These are phyloP conservation scores for Triplophysa siluroides DNA, from an alignment of 2,113 vertebrate species.

Conservation along the genomic window DNA sequence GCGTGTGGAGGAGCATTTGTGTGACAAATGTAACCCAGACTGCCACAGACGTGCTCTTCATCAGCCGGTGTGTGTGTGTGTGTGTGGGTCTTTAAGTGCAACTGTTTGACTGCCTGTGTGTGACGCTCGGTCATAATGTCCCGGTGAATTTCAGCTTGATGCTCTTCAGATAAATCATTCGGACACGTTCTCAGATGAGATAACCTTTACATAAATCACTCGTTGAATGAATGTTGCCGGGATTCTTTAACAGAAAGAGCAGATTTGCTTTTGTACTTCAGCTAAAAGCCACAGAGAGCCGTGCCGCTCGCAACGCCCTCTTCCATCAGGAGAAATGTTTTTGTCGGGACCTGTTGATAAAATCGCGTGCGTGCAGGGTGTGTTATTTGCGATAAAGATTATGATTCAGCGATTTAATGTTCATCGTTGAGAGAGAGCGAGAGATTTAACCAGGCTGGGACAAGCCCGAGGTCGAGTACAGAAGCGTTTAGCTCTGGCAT, in stretches of 20 bases:
- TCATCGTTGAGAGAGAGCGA: slow-evolving; percentile 3
- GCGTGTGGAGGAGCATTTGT: slow-evolving; percentile 11
- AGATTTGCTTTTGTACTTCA: not conserved
- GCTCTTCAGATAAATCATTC: slow-evolving; percentile 24
- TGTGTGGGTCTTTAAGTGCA: slow-evolving; percentile 5
- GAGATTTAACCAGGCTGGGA: slow-evolving; percentile 29
- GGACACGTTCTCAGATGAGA: slow-evolving; percentile 21
- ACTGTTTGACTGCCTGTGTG: slow-evolving; percentile 21
- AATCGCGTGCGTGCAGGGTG: slow-evolving; percentile 35
- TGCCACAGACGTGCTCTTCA: slow-evolving; percentile 43
- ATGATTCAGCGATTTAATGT: slow-evolving; percentile 47
- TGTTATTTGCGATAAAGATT: slow-evolving; percentile 17
- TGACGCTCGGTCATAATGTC: slow-evolving; percentile 17
- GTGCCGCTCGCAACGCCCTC: not conserved
- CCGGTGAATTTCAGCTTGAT: slow-evolving; percentile 13
- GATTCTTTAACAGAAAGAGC: not conserved
- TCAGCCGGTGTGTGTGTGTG: slow-evolving; percentile 30
- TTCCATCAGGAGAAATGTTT: not conserved
- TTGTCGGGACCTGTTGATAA: slow-evolving; percentile 18
- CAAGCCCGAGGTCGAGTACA: slow-evolving; percentile 33
- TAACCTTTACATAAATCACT: no score
- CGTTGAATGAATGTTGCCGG: no score
- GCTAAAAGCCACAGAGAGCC: not conserved
- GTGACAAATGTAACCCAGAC: slow-evolving; percentile 50
- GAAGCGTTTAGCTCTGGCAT: slow-evolving; percentile 19